These are phyloP conservation scores for Pholis gunnellus DNA, from an alignment of 2,113 vertebrate genomes.

Conservation along the genomic window DNA sequence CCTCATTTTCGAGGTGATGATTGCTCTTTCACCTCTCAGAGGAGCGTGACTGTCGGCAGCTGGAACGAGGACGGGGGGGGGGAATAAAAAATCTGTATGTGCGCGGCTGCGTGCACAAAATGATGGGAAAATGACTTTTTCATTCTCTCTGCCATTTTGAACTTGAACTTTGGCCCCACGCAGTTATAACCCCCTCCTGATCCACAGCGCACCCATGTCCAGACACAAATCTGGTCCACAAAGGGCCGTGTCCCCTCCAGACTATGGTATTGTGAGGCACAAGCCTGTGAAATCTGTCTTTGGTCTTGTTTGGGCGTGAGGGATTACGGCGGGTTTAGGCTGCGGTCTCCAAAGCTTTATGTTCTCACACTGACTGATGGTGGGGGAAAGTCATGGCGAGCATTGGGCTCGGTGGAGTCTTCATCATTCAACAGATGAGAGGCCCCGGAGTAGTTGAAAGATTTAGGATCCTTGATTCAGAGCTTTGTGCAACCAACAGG, in stretches of 20 bases:
- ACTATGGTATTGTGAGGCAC: constrained; percentile 71
- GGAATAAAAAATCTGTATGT: constrained; percentile 14
- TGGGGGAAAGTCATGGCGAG: constrained; percentile 54
- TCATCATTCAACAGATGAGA: constrained; percentile 33
- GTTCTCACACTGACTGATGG: constrained; percentile 45
- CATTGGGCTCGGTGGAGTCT: constrained; percentile 12
- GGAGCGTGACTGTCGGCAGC: constrained; percentile 77
- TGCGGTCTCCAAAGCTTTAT: constrained; percentile 51
- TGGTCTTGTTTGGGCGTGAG: constrained; percentile 71
- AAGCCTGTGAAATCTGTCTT: constrained; percentile 76
- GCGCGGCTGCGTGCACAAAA: constrained; percentile 15
- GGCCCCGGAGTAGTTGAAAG: constrained; percentile 6
- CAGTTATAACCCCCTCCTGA: constrained; percentile 39
- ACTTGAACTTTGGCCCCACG: constrained; percentile 46
- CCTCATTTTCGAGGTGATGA: constrained; percentile 57
- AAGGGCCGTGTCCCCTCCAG: constrained; percentile 58
- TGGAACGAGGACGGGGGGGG: constrained; percentile 74
- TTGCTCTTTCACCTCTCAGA: constrained; percentile 68
- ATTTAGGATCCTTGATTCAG: constrained; percentile 10
- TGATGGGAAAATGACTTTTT: constrained; percentile 57
- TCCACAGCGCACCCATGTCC: constrained; percentile 34
- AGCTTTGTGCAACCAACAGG: neutral
- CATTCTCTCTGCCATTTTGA: constrained; percentile 46
- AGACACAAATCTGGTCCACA: constrained; percentile 56
- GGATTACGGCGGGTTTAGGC: constrained; percentile 72